phyloP scores from a whole-genome alignment of 2,113 vertebrate genomes.

The Bucco capensis region DNA sequence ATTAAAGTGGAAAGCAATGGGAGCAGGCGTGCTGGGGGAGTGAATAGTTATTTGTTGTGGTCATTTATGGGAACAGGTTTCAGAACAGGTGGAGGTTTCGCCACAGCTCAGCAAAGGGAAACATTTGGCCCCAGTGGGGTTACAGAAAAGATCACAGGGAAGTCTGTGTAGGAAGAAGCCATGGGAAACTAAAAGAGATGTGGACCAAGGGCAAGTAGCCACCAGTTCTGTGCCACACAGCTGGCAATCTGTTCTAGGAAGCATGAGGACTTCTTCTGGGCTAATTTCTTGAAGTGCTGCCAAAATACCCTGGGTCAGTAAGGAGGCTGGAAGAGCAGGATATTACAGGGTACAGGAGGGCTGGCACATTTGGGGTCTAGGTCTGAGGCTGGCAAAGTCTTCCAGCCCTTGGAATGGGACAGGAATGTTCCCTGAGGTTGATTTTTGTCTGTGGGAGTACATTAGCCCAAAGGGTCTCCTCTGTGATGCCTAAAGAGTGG shows the following conservation, averaged over 20 bases:
- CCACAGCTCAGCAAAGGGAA: neutral
- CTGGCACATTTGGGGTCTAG: neutral
- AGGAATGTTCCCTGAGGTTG: neutral
- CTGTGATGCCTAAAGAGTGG: neutral
- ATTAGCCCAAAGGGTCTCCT: neutral
- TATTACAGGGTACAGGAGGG: neutral
- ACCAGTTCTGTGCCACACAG: accelerated
- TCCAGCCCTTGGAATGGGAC: neutral
- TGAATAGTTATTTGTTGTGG: neutral
- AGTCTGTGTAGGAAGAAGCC: neutral
- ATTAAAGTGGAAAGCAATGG: neutral
- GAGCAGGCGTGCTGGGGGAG: neutral
- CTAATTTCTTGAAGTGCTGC: neutral
- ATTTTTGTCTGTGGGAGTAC: neutral
- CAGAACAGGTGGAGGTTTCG: neutral
- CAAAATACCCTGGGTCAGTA: neutral
- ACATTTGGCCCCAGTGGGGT: neutral
- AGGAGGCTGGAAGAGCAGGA: neutral
- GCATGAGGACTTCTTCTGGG: neutral
- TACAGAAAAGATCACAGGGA: neutral
- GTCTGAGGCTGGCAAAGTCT: neutral
- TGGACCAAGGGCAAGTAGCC: neutral
- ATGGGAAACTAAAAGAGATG: neutral
- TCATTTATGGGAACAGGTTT: neutral
- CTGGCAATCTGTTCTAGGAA: neutral